Base-by-base conservation (phyloP, 2,113 vertebrate species). In the Entelurus aequoreus region DNA sequence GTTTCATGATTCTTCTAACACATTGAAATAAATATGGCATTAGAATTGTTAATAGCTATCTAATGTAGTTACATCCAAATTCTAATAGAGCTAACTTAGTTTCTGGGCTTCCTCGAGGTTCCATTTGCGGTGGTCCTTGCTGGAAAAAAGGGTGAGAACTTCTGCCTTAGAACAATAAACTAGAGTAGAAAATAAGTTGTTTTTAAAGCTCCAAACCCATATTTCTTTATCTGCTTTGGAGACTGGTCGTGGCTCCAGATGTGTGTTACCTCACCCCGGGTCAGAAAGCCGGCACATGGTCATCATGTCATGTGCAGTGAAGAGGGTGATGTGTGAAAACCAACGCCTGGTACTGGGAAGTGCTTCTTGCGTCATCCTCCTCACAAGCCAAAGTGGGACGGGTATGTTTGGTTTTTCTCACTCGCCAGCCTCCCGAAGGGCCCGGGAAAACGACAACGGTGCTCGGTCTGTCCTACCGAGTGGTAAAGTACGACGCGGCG, bases 301-400 rank as follows among this genome's bases (percentile, higher is more conserved):
- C 77, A 61, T 55, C 66, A 55, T 62, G 62, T 49, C 49, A 51
- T 42, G 11, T 59, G 63, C 19, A 13, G 35, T 11, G 54, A 54
- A 48, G 57, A 51, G 35, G 38, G 54, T 69, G 44, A 67, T 74
- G 53, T 71, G 69, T 48, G 55, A 46, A 14, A 8, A 66, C 36
- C 54, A n/a, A 62, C 63, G 72, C 72, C 71, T 79, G 78, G 72
- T 78, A 78, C 72, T 46, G 59, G 46, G 57, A 67, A 65, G 51
- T 40, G 60, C 50, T 64, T 63, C 38, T 69, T 63, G 44, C 36
- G 16, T 73, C 48, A 77, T 62, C 47, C n/a, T 50, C 36, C 53
- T 65, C 21, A 46, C 38, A 14, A 44, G 55, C 37, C 37, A 57
- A 57, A 57, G 16, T 57, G n/a, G 19, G 37, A 21, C 12, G 38